Conservation (phyloP, 2,113 vertebrate genomes). For the Etheostoma cragini region DNA sequence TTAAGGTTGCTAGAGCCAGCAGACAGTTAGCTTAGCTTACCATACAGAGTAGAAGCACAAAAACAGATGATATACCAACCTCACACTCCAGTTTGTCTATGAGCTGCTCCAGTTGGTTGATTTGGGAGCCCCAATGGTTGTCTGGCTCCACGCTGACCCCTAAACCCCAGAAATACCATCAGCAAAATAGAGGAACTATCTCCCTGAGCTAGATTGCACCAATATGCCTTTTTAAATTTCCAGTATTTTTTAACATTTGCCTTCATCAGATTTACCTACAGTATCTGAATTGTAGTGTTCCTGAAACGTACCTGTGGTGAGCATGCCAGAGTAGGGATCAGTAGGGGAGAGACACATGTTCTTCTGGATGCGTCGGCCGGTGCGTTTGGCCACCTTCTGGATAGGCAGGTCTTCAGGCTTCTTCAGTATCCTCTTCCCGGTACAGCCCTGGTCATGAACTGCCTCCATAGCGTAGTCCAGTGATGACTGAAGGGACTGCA, state of each 20-base stretch:
- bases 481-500: constrained; percentile 94
- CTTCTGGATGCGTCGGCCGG: constrained; percentile 88
- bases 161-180: constrained; percentile 67
- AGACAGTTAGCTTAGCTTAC: not conserved
- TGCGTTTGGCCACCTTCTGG: constrained; percentile 82
- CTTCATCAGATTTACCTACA: not conserved
- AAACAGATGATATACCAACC: constrained; percentile 79
- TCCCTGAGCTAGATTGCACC: not conserved
- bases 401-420: constrained; percentile 76
- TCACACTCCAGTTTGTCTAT: constrained; percentile 94
- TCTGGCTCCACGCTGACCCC: constrained; percentile 89
- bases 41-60: not conserved
- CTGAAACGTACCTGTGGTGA: constrained; percentile 74
- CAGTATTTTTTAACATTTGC: not conserved
- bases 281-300: not conserved
- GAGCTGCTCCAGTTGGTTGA: constrained; percentile 93
- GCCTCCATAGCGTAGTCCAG: constrained; percentile 94
- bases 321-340: constrained; percentile 87
- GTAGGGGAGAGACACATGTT: constrained; percentile 88
- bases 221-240: not conserved
- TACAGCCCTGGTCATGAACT: constrained; percentile 88
- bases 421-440: constrained; percentile 74
- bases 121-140: constrained; percentile 92
- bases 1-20: not conserved
- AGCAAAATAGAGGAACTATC: not conserved